Evolutionary conservation across 1,140 invertebrate genomes (phyloP), one percentile per base, ranked within the genome.

Genomic region (Atta colombica): DNA sequence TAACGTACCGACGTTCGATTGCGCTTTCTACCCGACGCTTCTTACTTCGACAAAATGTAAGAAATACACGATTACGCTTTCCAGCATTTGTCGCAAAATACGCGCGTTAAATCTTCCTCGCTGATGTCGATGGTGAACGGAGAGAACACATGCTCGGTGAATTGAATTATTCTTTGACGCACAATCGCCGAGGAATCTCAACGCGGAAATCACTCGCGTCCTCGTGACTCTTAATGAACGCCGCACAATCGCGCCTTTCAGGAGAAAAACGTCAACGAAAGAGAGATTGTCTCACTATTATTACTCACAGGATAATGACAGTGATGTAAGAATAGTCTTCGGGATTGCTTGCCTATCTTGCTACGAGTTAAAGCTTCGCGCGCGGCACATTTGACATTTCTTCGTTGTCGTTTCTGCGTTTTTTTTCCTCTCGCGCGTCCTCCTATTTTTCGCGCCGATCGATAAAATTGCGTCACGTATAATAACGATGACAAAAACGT

Each of bases 401-500:
- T 80, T 81, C 75, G 31, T 7, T 35, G 58, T n/a, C 61, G 31
- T 35, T 65, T 53, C 35, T 28, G 31, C 63, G 14, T 68, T 51
- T 35, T 3, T 10, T 28, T 60, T n/a, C 31, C 85, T 72, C 65
- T 74, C 63, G 66, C 60, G 58, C 49, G 58, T 49, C 49, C 25
- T 82, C 31, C 68, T 69, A 84, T 84, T 82, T 74, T 77, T 53
- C 61, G 39, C 81, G 39, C n/a, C 53, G 53, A 72, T 82, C 86
- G 86, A 85, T 89, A 80, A 82, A 87, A 78, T 88, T 88, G 74
- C 87, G 45, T 77, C 87, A 85, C 80, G 53, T 88, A 89, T 45
- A 45, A 45, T 45, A 39, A 88, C 45, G 88, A 88, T 25, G 88
- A 85, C 72, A 74, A 51, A 75, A 58, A 80, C 39, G 61, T 68